Percentiles rank a stretch among this genome's conserved stretches.
These are phyloP conservation scores for Sinhomidia bicolor DNA, from an alignment of 2,888 invertebrate species.

Conservation along the genomic window DNA sequence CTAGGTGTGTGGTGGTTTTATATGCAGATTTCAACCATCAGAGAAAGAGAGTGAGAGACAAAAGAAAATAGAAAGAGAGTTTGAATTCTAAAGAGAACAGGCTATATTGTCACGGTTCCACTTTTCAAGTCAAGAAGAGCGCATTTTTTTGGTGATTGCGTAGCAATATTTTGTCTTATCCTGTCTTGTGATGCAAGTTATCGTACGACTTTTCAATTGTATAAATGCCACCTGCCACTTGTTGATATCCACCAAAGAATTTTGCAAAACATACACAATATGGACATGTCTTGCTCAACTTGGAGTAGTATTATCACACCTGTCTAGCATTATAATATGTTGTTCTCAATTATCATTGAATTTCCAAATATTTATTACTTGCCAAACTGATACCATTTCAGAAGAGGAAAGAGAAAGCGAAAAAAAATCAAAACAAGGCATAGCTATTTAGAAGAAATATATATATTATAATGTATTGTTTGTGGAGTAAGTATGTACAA, in stretches of 20 bases:
- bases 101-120: conserved; percentile 2
- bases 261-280: not conserved
- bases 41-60: not conserved
- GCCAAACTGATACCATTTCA: not conserved
- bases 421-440: not conserved
- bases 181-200: not conserved
- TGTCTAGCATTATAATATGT: too few species aligned
- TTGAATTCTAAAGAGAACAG: not conserved
- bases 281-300: too few species aligned
- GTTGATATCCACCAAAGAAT: conserved; percentile 35
- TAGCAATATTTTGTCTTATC: not conserved
- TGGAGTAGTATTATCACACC: too few species aligned
- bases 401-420: not conserved
- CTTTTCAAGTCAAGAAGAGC: not conserved
- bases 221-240: conserved; percentile 33
- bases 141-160: not conserved
- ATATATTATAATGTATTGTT: conserved; percentile 5
- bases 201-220: not conserved
- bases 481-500: not conserved
- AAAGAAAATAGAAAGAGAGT: too few species aligned
- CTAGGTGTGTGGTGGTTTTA: not conserved
- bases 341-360: too few species aligned
- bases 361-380: too few species aligned
- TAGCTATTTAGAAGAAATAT: not conserved
- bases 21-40: conserved; percentile 32